phyloP scores from a whole-genome alignment of 1,140 invertebrate genomes.

The Sycobia sp. region DNA sequence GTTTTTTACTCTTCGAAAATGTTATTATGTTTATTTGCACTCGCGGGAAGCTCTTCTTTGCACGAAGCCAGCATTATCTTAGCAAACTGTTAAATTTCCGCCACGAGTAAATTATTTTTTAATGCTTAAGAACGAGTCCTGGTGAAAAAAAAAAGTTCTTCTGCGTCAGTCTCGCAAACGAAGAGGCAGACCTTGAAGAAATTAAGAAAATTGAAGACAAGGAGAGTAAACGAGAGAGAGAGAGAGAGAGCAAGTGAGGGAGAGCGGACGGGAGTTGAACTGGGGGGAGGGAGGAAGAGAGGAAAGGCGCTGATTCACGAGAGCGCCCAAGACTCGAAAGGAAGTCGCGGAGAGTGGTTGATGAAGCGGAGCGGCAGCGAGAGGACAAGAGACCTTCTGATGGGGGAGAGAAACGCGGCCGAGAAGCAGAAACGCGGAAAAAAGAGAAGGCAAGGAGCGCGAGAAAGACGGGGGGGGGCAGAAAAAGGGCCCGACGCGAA shows the following conservation, averaged over 20 bases:
- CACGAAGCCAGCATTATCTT: too few species aligned
- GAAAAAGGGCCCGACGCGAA: slow-evolving; percentile 39
- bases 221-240: slow-evolving; percentile 18
- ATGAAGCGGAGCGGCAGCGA: slow-evolving; percentile 35
- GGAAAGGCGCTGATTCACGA: slow-evolving; percentile 35
- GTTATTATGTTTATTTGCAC: too few species aligned
- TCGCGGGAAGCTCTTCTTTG: too few species aligned
- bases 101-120: not conserved
- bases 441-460: slow-evolving; percentile 37
- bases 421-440: slow-evolving; percentile 37
- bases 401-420: slow-evolving; percentile 1
- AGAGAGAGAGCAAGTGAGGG: slow-evolving; percentile 24
- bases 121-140: not conserved
- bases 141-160: slow-evolving; percentile 10
- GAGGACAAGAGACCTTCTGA: slow-evolving; percentile 5
- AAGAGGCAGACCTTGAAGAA: slow-evolving; percentile 35
- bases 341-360: slow-evolving; percentile 25
- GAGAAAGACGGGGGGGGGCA: slow-evolving; percentile 35
- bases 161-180: slow-evolving; percentile 19
- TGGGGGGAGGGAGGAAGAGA: slow-evolving; percentile 27
- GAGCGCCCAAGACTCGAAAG: slow-evolving; percentile 26
- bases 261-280: slow-evolving; percentile 22
- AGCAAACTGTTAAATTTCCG: not conserved
- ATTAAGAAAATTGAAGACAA: slow-evolving; percentile 35
- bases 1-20: too few species aligned